phyloP scores from a whole-genome alignment of 2,113 vertebrate genomes.

The Indri indri region DNA sequence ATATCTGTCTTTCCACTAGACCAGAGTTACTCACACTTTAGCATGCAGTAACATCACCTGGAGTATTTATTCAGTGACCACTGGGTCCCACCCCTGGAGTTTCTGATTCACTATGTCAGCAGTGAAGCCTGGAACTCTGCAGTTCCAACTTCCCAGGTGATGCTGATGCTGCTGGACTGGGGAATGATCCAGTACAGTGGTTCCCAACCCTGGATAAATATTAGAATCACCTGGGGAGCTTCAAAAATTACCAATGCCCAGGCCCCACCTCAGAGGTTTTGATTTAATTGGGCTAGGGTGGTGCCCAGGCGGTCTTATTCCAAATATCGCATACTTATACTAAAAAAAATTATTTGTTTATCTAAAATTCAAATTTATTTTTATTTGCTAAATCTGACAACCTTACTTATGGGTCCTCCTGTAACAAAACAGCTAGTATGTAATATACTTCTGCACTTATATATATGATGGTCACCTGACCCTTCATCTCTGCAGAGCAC shows the following conservation, averaged over 20 bases:
- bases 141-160: neutral
- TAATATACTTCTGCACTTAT: neutral
- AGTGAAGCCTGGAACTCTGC: neutral
- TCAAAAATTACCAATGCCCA: neutral
- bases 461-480: neutral
- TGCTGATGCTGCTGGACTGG: neutral
- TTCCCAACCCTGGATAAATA: neutral
- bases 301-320: neutral
- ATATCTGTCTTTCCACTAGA: neutral
- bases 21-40: neutral
- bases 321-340: neutral
- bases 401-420: neutral
- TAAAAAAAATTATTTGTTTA: neutral
- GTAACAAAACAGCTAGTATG: neutral
- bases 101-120: neutral
- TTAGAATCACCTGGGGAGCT: neutral
- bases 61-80: neutral
- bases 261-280: neutral
- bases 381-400: constrained; percentile 27
- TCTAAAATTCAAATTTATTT: constrained; percentile 26
- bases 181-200: neutral
- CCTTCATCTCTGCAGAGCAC: neutral
- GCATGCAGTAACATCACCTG: neutral
- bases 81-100: neutral
- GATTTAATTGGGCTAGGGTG: neutral